Percentiles rank a stretch among this genome's conserved stretches.
Evolutionary conservation across 2,888 invertebrate genomes (phyloP).

Genomic region (Lepeophtheirus nordmannii): DNA sequence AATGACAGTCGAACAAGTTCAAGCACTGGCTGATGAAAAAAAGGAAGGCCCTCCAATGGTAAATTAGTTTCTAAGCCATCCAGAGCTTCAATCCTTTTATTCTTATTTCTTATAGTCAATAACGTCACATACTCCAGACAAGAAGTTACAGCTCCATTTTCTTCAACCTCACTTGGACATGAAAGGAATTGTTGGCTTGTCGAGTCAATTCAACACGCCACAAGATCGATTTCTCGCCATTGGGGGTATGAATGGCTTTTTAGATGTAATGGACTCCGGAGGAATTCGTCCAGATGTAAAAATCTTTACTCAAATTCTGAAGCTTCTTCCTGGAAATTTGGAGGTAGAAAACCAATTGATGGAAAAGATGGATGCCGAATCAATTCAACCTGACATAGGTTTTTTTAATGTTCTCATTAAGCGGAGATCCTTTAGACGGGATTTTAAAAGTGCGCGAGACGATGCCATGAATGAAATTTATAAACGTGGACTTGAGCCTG

Average conservation of each 20-base stretch:
- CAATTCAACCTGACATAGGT: conserved; percentile 54
- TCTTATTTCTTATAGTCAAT: too few relatives aligned
- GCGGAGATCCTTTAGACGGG: conserved; percentile 51
- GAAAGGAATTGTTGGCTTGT: conserved; percentile 9
- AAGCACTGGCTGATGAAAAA: not conserved
- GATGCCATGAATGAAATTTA: conserved; percentile 37
- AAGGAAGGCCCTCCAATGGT: not conserved
- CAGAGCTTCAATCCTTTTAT: too few relatives aligned
- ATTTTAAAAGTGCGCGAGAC: conserved; percentile 47
- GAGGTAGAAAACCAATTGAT: conserved; percentile 54
- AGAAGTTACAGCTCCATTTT: conserved; percentile 25
- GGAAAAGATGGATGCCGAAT: conserved; percentile 42
- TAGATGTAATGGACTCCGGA: conserved; percentile 53
- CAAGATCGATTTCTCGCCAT: conserved; percentile 37
- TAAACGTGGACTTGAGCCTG: conserved; percentile 40
- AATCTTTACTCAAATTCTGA: conserved; percentile 59
- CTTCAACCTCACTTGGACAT: conserved; percentile 12
- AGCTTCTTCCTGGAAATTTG: conserved; percentile 48
- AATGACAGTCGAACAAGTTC: conserved; percentile 12
- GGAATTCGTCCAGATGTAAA: conserved; percentile 56
- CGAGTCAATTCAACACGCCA: conserved; percentile 41
- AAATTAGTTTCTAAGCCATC: not conserved
- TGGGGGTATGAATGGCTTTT: conserved; percentile 60
- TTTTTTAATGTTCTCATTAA: conserved; percentile 76
- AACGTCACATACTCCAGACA: not conserved